Base-by-base conservation (phyloP, 2,888 invertebrate species). In the Pecten maximus region DNA sequence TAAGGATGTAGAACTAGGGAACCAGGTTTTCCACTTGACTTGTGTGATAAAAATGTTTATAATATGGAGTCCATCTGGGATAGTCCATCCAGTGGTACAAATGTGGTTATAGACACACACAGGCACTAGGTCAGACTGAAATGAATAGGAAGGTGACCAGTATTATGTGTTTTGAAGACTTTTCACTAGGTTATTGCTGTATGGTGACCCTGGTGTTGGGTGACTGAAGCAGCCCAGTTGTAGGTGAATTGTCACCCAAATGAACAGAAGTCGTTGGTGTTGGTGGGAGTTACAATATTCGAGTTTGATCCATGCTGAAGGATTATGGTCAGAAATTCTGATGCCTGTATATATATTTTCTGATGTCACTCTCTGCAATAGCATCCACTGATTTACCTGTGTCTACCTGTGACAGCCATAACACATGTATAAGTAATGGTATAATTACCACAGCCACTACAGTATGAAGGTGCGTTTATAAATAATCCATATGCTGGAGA, bases 11-110 rank as follows among this genome's bases (percentile, higher is more conserved):
- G 28, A 10, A 74, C 74, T 23, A n/a, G 60, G 23, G n/a, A 3
- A 60, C 16, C 19, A 23, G 60, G 60, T 60, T 74, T 74, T 74
- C 74, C 74, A 74, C 74, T 35, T 74, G 74, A 74, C 74, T 74
- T 74, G 74, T 74, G 74, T 74, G 74, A 74, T 74, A 74, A 74
- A 74, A 74, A 6, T 74, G 74, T 74, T 74, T 74, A 74, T 74
- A 35, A 35, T 74, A 74, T 74, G 16, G 35, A 74, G 74, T 74
- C 74, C 74, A 74, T 74, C 74, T 74, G 74, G 74, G 74, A 74
- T 74, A 0, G 74, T 35, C 74, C 74, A 35, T 3, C 74, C 74
- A 35, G 74, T 35, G 54, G 19, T 23, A 54, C 23, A 23, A n/a
- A n/a, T 54, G 16, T 6, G 28, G 74, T 0, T 35, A 74, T 19